These are phyloP conservation scores for Amblyornis subalaris DNA, from an alignment of 2,113 vertebrate species.

Conservation along the genomic window DNA sequence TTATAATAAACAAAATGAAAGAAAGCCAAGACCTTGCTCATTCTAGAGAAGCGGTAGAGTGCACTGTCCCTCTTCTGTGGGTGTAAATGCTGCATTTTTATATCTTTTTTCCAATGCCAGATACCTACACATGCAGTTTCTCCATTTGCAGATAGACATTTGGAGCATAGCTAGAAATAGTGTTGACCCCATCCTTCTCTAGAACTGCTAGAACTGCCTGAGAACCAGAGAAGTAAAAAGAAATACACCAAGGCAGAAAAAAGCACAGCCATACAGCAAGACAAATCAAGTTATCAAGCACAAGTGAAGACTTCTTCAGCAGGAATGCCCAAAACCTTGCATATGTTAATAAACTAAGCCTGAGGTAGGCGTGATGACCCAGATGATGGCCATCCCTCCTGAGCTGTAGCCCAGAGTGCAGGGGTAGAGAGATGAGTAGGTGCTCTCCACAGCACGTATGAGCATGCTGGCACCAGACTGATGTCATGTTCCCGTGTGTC, in stretches of 20 bases:
- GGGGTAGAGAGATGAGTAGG: neutral
- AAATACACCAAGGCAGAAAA: neutral
- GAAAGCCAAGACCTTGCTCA: neutral
- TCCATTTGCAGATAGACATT: neutral
- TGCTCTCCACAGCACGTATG: neutral
- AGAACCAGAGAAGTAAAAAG: constrained; percentile 1
- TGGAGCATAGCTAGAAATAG: neutral
- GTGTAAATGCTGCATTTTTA: neutral
- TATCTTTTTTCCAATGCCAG: neutral
- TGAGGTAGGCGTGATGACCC: neutral
- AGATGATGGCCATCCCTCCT: neutral
- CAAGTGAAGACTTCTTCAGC: neutral
- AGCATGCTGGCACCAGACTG: neutral
- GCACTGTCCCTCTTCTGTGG: neutral
- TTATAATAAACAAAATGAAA: neutral
- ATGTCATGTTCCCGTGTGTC: neutral
- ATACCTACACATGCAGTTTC: neutral
- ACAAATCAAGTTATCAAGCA: neutral
- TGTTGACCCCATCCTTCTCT: neutral
- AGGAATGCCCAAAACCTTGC: neutral
- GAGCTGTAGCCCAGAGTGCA: neutral
- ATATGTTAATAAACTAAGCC: neutral
- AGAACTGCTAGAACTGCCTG: constrained; percentile 27
- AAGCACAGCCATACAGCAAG: neutral
- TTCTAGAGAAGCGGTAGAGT: neutral